These are phyloP conservation scores for Pandion haliaetus DNA, from an alignment of 2,113 vertebrate genomes.

Conservation along the genomic window DNA sequence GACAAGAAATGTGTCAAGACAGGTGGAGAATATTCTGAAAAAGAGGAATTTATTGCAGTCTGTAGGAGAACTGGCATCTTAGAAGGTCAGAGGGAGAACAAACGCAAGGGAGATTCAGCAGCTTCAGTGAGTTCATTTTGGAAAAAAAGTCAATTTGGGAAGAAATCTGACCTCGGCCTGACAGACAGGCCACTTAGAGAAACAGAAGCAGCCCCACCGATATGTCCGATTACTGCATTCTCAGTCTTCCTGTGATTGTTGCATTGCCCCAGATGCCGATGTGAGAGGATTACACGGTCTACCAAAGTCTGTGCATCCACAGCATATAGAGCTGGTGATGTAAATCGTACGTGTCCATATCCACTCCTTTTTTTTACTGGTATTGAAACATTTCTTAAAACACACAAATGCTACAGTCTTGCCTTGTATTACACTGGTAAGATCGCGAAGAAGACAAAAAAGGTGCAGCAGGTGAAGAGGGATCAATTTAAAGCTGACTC, in stretches of 20 bases:
- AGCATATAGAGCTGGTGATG: background rate
- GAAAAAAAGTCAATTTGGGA: background rate
- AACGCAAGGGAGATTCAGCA: background rate
- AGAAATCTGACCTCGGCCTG: background rate
- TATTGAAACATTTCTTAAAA: background rate
- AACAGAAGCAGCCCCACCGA: background rate
- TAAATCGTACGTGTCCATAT: fast-evolving
- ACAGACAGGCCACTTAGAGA: background rate
- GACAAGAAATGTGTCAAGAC: background rate
- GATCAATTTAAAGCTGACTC: background rate
- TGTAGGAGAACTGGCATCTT: background rate
- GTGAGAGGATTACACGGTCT: background rate
- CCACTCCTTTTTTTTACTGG: background rate
- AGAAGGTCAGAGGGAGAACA: background rate
- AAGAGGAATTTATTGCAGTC: background rate
- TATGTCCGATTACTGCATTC: background rate
- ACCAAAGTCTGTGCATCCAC: background rate
- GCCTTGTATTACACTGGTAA: background rate
- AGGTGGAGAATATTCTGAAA: background rate
- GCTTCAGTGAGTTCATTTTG: background rate
- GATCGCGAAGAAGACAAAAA: background rate
- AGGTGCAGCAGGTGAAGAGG: background rate
- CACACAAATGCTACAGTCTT: background rate
- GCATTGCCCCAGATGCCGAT: background rate
- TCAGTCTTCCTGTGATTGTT: background rate